Percentiles rank a stretch among this genome's conserved stretches.
Evolutionary conservation across 2,113 vertebrate species (phyloP).

Genomic region (Suricata suricatta): DNA sequence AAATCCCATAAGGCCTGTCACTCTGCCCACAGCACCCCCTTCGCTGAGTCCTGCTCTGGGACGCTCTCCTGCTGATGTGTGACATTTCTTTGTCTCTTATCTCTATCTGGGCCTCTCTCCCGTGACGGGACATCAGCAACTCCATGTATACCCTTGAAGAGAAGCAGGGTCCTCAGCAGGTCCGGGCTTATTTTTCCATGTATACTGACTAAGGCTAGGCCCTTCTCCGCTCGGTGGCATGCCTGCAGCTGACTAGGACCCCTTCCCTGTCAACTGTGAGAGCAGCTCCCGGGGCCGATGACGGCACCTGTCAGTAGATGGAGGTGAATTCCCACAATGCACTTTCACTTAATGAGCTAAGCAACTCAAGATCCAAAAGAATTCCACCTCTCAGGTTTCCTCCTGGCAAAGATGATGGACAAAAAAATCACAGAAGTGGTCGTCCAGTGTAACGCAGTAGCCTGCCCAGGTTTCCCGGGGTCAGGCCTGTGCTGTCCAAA

Average conservation of each 20-base stretch:
- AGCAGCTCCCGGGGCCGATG: neutral
- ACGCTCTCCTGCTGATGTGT: neutral
- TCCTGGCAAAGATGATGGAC: neutral
- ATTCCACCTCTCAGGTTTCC: neutral
- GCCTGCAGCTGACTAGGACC: neutral
- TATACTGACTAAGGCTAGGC: accelerated
- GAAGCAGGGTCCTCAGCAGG: accelerated
- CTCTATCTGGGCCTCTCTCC: neutral
- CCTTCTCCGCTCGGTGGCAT: accelerated
- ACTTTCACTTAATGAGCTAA: accelerated
- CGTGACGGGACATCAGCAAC: accelerated
- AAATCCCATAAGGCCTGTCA: too few relatives aligned
- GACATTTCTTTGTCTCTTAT: accelerated
- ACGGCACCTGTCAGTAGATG: neutral
- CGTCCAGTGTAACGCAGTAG: accelerated
- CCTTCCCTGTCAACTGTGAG: neutral
- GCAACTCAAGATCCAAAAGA: neutral
- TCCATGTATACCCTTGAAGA: accelerated
- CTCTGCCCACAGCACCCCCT: neutral
- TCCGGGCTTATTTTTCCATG: neutral
- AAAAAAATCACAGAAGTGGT: neutral
- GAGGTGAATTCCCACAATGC: neutral
- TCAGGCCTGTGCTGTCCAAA: neutral
- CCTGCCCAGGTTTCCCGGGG: neutral
- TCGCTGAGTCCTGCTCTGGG: accelerated